Conservation (phyloP, 1,140 invertebrate species). For the honey bee (Apis mellifera) region Amel_HAv3.1 CM009939.2:5899501-5900000, state of each 20-base stretch:
- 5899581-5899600: no score
- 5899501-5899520: no score
- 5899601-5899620: background rate
- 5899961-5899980: conserved; percentile 28
- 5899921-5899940: background rate
- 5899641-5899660: background rate
- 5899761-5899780: conserved; percentile 37
- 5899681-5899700: background rate
- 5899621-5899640: background rate
- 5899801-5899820: conserved; percentile 54
- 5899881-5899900: conserved; percentile 9
- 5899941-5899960: conserved; percentile 37
- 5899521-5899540: no score
- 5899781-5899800: conserved; percentile 43
- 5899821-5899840: conserved; percentile 53
- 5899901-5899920: background rate
- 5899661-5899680: background rate
- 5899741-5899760: conserved; percentile 30
- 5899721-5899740: background rate
- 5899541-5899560: no score
- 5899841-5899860: conserved; percentile 40
- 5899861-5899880: conserved; percentile 25
- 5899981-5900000: background rate
- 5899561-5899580: no score
- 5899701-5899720: conserved; percentile 19